These are phyloP conservation scores for Benthosema pterotum DNA, from an alignment of 2,797 vertebrate species.

Conservation along the genomic window DNA sequence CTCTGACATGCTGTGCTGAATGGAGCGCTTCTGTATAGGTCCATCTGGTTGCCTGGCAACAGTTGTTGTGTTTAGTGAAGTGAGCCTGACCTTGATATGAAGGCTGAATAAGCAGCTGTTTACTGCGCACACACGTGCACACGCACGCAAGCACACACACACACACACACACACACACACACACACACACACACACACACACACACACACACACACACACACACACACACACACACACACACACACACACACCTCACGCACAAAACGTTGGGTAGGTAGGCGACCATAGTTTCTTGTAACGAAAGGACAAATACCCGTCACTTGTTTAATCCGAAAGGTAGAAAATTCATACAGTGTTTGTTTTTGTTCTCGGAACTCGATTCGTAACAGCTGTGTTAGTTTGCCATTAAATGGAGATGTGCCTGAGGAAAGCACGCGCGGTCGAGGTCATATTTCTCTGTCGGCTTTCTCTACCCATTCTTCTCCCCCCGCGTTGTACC, in stretches of 20 bases:
- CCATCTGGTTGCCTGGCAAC: conserved; percentile 86
- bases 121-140: conserved; percentile 15
- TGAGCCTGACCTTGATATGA: conserved; percentile 50
- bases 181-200: too few relatives aligned
- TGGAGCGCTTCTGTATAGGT: conserved; percentile 69
- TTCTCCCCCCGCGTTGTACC: conserved; percentile 6
- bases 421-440: neutral
- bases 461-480: conserved; percentile 9
- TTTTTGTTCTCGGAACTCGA: conserved; percentile 25
- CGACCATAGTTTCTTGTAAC: neutral
- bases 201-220: neutral
- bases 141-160: neutral
- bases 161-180: neutral
- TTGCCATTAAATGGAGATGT: conserved; percentile 11
- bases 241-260: conserved; percentile 1
- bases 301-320: neutral
- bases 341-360: conserved; percentile 1
- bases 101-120: conserved; percentile 60
- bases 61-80: conserved; percentile 75
- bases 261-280: neutral
- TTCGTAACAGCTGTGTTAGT: conserved; percentile 20
- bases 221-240: neutral
- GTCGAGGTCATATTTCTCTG: conserved; percentile 26
- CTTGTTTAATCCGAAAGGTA: conserved; percentile 16
- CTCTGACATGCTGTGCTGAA: conserved; percentile 66